phyloP scores from a whole-genome alignment of 1,140 invertebrate species.

The Drosophila repletoides region DNA sequence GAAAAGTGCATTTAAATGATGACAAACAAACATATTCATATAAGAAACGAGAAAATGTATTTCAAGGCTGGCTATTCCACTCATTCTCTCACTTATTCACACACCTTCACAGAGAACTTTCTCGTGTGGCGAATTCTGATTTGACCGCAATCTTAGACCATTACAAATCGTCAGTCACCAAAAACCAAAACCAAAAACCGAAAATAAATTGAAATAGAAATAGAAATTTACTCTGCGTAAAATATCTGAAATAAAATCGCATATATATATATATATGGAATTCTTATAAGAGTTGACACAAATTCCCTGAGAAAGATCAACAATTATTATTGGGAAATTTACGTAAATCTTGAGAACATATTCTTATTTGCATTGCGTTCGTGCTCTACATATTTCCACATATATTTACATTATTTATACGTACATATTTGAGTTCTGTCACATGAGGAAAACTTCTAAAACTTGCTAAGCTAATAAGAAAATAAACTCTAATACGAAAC shows the following conservation, averaged over 20 bases:
- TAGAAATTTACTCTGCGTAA: slow-evolving; percentile 18
- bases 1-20: slow-evolving; percentile 22
- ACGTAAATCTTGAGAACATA: slow-evolving; percentile 54
- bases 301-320: slow-evolving; percentile 43
- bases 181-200: no score
- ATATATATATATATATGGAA: slow-evolving; percentile 18
- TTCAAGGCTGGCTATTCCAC: slow-evolving; percentile 63
- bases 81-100: slow-evolving; percentile 27
- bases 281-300: slow-evolving; percentile 52
- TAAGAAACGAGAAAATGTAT: no score
- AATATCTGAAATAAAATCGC: slow-evolving; percentile 14
- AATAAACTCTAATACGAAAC: no score
- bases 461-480: no score
- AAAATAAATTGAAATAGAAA: slow-evolving; percentile 45
- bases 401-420: slow-evolving; percentile 20
- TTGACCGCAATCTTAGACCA: slow-evolving; percentile 51
- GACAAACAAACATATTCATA: slow-evolving; percentile 7
- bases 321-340: slow-evolving; percentile 55
- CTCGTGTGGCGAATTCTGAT: slow-evolving; percentile 28
- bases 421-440: neutral
- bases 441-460: no score
- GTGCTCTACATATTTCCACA: slow-evolving; percentile 47
- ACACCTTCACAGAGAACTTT: slow-evolving; percentile 38
- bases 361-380: slow-evolving; percentile 24
- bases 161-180: slow-evolving; percentile 47